Evolutionary conservation across 2,113 vertebrate species (phyloP).

Genomic region (Pan paniscus): DNA sequence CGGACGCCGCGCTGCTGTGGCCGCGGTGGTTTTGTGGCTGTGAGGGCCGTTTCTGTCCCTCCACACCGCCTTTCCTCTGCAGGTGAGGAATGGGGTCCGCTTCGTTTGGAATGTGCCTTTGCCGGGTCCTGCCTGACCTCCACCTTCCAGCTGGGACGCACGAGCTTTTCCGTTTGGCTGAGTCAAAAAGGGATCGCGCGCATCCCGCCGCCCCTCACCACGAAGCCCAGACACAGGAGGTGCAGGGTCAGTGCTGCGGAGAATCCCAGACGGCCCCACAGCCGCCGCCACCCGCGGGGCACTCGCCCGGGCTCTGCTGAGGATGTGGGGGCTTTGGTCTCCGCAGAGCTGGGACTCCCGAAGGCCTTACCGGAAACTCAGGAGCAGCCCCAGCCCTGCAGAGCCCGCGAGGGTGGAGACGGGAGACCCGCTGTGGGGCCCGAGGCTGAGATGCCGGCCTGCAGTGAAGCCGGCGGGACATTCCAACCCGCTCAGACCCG

Average conservation of each 20-base stretch:
- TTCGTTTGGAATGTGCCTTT: no score
- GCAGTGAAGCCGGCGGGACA: accelerated
- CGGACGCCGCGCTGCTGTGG: no score
- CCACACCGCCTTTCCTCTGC: neutral
- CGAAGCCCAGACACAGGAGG: accelerated
- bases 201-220: accelerated
- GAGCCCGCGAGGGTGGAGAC: accelerated
- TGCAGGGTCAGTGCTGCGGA: accelerated
- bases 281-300: neutral
- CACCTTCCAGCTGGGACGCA: no score
- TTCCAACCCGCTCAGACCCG: accelerated
- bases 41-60: no score
- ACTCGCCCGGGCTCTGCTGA: accelerated
- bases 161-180: neutral
- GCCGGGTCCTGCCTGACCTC: no score
- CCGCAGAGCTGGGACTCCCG: accelerated
- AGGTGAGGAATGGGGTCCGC: neutral
- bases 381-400: accelerated
- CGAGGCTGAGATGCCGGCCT: neutral
- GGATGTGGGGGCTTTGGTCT: accelerated
- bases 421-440: no score
- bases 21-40: no score
- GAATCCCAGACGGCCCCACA: accelerated
- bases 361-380: accelerated
- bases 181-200: no score